Evolutionary conservation across 2,888 invertebrate genomes (phyloP).

Genomic region (Ashinkailepas kermadecensis): DNA sequence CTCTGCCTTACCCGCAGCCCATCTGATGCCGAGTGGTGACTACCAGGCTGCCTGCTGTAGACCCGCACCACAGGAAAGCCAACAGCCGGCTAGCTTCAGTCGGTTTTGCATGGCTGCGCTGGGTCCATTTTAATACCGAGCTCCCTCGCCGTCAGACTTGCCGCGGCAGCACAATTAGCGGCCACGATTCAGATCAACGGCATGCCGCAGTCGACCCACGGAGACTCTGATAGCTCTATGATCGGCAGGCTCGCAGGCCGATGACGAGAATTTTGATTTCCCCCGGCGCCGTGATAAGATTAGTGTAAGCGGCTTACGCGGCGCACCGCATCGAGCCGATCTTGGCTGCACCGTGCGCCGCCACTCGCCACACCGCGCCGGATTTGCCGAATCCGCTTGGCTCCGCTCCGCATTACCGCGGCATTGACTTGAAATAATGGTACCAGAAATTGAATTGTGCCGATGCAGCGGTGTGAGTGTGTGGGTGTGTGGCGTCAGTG

Average conservation of each 20-base stretch:
- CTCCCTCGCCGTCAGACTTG: too few relatives aligned
- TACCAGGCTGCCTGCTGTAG: too few relatives aligned
- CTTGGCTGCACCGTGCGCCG: slow-evolving; percentile 3
- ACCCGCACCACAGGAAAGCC: too few relatives aligned
- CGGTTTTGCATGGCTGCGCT: too few relatives aligned
- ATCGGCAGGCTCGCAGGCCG: background rate
- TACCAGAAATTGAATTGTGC: background rate
- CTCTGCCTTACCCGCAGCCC: too few relatives aligned
- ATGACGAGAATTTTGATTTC: slow-evolving; percentile 17
- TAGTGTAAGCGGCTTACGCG: slow-evolving; percentile 12
- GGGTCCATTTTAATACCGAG: too few relatives aligned
- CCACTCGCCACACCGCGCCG: background rate
- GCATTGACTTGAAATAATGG: slow-evolving; percentile 15
- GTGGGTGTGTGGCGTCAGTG: too few relatives aligned
- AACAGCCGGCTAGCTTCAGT: too few relatives aligned
- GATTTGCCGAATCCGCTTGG: slow-evolving; percentile 14
- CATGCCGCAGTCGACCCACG: too few relatives aligned
- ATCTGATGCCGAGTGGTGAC: too few relatives aligned
- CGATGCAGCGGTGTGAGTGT: background rate
- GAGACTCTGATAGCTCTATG: background rate
- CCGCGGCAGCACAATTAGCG: too few relatives aligned
- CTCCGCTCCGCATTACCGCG: background rate
- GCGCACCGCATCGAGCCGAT: background rate
- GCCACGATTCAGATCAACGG: too few relatives aligned
- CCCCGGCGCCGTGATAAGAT: slow-evolving; percentile 13